Evolutionary conservation across 2,113 vertebrate species (phyloP), one percentile per base, ranked within the genome.

Genomic region (Alligator mississippiensis): DNA sequence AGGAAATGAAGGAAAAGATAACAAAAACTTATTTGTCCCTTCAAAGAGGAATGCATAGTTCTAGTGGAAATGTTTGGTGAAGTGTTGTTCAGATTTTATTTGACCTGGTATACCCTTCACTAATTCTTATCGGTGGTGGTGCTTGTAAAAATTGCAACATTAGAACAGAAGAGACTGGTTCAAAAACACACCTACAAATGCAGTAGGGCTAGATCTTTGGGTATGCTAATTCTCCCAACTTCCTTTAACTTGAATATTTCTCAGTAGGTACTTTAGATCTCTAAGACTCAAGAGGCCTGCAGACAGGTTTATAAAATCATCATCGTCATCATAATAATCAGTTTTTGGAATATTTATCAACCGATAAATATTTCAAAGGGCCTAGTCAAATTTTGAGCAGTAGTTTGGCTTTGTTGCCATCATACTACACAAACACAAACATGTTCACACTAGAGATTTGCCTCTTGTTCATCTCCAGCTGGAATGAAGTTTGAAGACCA

Each of bases 351-450:
- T 13, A 63, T 86, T 88, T 90, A 38, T n/a, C 9, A 82, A 7
- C 13, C 62, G 6, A 17, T 11, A 72, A n/a, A n/a, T n/a, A n/a
- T n/a, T n/a, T n/a, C n/a, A 16, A 1, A 0, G 2, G 7, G 27
- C 84, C 91, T 72, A 2, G 0, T 68, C 28, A 88, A 21, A 3
- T 72, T 77, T 82, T 64, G n/a, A 62, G 27, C 27, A 17, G 6
- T 7, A 9, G 6, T 60, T 80, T 88, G 22, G 74, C 11, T 59
- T 5, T n/a, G 3, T 77, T 77, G 2, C 18, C 19, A 38, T 90
- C 30, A 12, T 13, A 27, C 76, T 82, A 21, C n/a, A 25, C 77
- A 77, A 38, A 15, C 58, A 58, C 68, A 4, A 11, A 72, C 9
- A 0, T 47, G 75, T 28, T 66, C 81, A 70, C 5, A 13, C 61